Base-by-base conservation (phyloP, 1,140 invertebrate species). In the Patella vulgata region DNA sequence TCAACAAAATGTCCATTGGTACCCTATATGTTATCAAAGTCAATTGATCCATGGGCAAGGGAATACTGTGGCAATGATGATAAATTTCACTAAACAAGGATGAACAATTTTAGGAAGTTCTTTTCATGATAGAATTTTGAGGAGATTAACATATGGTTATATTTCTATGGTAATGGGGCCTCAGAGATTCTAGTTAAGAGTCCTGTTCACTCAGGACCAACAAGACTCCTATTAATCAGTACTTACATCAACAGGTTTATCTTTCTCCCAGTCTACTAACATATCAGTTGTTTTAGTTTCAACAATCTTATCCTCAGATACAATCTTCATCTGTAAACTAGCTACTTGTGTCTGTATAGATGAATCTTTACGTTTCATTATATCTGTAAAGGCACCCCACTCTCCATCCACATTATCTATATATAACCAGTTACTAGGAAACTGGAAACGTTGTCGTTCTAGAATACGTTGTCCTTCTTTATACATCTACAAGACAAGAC, bases 391-490 rank as follows among this genome's bases (percentile, higher is more conserved):
- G 0, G 98, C 97, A 53, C 93, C 92, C 98, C 98, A 99, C 88
- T 99, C 98, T 1, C 97, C 97, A 84, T 99, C 97, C 68, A 99
- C 94, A 79, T 99, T 98, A 82, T 99, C 98, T 47, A 98, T 96
- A 78, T 99, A 97, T 25, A 99, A 85, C 98, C 98, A 99, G 71
- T 90, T 90, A 40, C 90, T 90, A 23, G 97, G 97, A 84, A 99
- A 99, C 84, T 99, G 96, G 88, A 99, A 99, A 61, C 95, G 89
- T 81, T 99, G 97, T 47, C 96, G 87, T 83, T 98, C 96, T 42
- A 99, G 85, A 73, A 99, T 97, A 40, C 95, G 89, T 79, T 99
- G 97, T n/a, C 97, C 96, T 83, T 98, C 94, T 74, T 87, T 87
- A 74, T 89, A 91, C 55, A 86, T 75, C 67, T 89, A 83, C 4